A percentile compares a stretch with the other conserved stretches of the same genome.
Conservation (phyloP, 2,797 vertebrate species). For the Menidia menidia region DNA sequence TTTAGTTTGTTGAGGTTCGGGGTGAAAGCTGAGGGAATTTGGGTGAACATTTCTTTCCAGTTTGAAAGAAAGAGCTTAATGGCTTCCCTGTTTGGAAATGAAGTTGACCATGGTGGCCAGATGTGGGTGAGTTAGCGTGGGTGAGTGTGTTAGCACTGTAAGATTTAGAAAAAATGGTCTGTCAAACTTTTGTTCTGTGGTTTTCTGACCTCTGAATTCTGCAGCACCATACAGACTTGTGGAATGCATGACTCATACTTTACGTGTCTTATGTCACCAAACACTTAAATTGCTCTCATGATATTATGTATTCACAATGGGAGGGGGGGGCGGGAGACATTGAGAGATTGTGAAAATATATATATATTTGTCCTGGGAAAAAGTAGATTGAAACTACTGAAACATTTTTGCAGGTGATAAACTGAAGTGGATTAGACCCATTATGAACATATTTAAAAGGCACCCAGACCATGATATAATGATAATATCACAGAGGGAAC, state of each 20-base stretch:
- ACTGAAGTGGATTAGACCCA: background rate
- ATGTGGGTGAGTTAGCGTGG: constrained; percentile 65
- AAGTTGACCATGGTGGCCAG: constrained; percentile 58
- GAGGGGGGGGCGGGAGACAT: too few species aligned
- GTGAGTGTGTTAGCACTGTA: background rate
- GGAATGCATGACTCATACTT: background rate
- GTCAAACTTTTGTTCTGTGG: background rate
- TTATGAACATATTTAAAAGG: background rate
- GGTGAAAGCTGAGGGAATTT: background rate
- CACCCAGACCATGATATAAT: background rate
- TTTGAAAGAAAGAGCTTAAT: constrained; percentile 32
- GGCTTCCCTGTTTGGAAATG: constrained; percentile 52
- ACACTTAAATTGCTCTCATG: too few species aligned
- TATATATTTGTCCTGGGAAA: background rate
- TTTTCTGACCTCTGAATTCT: background rate
- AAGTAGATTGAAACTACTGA: background rate
- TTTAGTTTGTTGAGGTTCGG: background rate
- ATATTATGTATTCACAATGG: too few species aligned
- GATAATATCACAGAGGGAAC: background rate
- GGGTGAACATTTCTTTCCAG: constrained; percentile 1
- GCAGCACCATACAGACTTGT: background rate
- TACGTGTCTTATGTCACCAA: background rate
- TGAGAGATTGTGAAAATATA: too few species aligned
- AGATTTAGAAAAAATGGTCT: background rate
- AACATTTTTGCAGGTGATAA: background rate